Conservation (phyloP, 2,113 vertebrate genomes). For the Erythrolamprus reginae region DNA sequence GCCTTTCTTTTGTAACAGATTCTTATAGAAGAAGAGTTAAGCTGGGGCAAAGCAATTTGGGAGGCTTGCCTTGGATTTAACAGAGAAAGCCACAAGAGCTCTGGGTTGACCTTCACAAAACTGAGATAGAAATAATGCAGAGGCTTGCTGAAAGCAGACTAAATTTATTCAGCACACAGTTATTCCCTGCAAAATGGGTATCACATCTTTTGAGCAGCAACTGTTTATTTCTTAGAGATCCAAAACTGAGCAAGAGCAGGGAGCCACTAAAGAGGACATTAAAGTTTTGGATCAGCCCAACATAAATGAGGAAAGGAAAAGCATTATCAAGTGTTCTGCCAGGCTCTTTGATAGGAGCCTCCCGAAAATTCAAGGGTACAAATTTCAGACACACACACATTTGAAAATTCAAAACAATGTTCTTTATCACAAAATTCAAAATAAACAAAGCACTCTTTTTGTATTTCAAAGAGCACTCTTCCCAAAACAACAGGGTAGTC, state of each 20-base stretch:
- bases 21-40: constrained; percentile 63
- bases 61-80: constrained; percentile 62
- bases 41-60: constrained; percentile 69
- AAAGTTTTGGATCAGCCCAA: not conserved
- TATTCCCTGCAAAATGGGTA: not conserved
- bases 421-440: no score
- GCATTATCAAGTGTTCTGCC: no score
- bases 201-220: not conserved
- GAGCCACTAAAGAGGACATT: not conserved
- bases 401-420: no score
- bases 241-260: not conserved
- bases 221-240: not conserved
- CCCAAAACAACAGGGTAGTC: no score
- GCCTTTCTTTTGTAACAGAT: constrained; percentile 64
- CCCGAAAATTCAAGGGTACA: no score
- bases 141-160: constrained; percentile 48
- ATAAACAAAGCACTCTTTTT: no score
- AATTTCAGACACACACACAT: no score
- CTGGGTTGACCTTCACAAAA: constrained; percentile 52
- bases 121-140: constrained; percentile 46
- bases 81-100: constrained; percentile 53
- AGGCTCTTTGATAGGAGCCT: no score
- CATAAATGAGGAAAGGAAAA: not conserved
- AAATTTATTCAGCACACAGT: constrained; percentile 32
- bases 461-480: no score